A percentile compares a stretch with the other conserved stretches of the same genome.
Evolutionary conservation across 2,113 vertebrate genomes (phyloP).

Genomic region (Platysternon megacephalum): DNA sequence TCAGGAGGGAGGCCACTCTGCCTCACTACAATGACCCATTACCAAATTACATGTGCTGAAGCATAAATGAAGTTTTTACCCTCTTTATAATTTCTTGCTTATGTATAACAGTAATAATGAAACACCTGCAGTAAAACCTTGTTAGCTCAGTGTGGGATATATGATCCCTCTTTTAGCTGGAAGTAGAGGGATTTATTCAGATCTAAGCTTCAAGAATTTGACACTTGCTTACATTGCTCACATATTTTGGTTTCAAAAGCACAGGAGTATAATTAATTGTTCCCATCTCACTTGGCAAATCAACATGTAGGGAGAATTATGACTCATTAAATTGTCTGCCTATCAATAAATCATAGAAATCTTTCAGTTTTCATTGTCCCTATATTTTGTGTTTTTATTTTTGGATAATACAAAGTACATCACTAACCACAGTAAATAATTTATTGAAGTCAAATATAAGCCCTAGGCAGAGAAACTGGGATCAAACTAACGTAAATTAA

Average conservation of each 20-base stretch:
- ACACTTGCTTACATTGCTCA: neutral
- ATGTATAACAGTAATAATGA: slow-evolving; percentile 45
- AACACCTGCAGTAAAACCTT: slow-evolving; percentile 58
- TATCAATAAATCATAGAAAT: slow-evolving; percentile 50
- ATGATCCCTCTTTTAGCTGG: slow-evolving; percentile 19
- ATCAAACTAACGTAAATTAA: slow-evolving; percentile 16
- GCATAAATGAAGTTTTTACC: slow-evolving; percentile 36
- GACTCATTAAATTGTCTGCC: slow-evolving; percentile 57
- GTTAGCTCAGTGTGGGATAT: slow-evolving; percentile 31
- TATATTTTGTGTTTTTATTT: slow-evolving; percentile 64
- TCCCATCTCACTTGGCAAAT: slow-evolving; percentile 41
- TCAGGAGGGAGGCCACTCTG: neutral
- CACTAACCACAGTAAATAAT: slow-evolving; percentile 58
- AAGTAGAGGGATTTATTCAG: slow-evolving; percentile 13
- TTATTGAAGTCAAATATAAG: slow-evolving; percentile 48
- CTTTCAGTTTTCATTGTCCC: slow-evolving; percentile 42
- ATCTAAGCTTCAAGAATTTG: neutral
- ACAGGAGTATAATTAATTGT: slow-evolving; percentile 11
- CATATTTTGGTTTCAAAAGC: slow-evolving; percentile 30
- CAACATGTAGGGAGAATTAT: slow-evolving; percentile 44
- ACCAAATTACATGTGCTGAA: slow-evolving; percentile 36
- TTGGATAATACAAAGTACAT: slow-evolving; percentile 52
- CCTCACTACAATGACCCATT: slow-evolving; percentile 58
- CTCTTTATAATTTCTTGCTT: slow-evolving; percentile 31
- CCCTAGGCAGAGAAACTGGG: slow-evolving; percentile 38